Conservation (phyloP, 2,888 invertebrate species). For the Bedellia somnulentella region DNA sequence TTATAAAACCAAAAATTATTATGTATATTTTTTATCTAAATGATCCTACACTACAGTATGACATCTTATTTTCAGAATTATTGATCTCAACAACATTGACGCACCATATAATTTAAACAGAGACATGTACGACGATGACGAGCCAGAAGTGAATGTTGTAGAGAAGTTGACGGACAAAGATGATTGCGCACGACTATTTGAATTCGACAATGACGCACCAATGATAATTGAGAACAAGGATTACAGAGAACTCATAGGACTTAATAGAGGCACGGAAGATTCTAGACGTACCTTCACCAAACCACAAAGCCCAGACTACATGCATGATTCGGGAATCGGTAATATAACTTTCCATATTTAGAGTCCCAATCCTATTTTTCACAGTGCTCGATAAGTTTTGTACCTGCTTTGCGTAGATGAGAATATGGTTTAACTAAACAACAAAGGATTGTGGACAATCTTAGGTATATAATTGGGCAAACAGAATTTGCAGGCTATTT, state of each 20-base stretch:
- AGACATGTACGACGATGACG: conserved; percentile 34
- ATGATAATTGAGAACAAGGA: conserved; percentile 53
- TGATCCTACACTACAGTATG: too few species aligned
- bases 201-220: conserved; percentile 62
- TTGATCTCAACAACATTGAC: conserved; percentile 51
- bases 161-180: conserved; percentile 46
- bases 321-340: conserved; percentile 60
- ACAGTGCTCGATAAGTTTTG: too few species aligned
- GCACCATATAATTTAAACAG: conserved; percentile 40
- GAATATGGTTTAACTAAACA: too few species aligned
- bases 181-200: conserved; percentile 53
- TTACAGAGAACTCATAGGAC: conserved; percentile 44
- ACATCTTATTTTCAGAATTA: conserved; percentile 51
- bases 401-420: too few species aligned
- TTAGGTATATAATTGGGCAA: too few species aligned
- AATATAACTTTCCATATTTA: too few species aligned
- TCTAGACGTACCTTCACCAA: conserved; percentile 53
- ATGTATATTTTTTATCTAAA: too few species aligned
- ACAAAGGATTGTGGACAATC: too few species aligned
- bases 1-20: too few species aligned
- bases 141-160: conserved; percentile 38
- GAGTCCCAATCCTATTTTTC: background rate
- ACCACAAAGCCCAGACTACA: conserved; percentile 53
- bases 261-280: conserved; percentile 50
- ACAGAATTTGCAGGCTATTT: too few species aligned